Evolutionary conservation across 2,888 invertebrate species (phyloP).

Genomic region (Euclidia mi): DNA sequence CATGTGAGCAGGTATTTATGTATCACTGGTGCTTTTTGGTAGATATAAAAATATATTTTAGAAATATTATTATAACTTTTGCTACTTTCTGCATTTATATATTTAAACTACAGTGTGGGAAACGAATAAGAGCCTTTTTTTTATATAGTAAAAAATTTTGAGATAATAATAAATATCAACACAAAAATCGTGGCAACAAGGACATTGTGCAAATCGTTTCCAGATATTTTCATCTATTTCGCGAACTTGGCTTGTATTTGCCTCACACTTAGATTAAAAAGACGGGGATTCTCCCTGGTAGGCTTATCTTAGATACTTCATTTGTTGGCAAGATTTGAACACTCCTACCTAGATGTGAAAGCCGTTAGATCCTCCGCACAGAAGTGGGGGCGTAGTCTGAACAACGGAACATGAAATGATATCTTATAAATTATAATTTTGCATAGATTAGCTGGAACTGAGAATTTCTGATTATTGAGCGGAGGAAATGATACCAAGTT

Average conservation of each 20-base stretch:
- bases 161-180: no score
- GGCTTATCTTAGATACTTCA: constrained; percentile 63
- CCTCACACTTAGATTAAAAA: neutral
- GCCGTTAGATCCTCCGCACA: constrained; percentile 19
- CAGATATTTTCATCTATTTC: neutral
- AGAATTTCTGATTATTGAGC: constrained; percentile 13
- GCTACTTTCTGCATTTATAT: no score
- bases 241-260: neutral
- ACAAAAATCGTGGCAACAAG: no score
- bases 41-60: no score
- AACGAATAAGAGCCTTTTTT: no score
- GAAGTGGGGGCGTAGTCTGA: constrained; percentile 22
- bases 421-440: constrained; percentile 51
- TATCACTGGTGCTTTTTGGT: no score
- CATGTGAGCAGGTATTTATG: no score
- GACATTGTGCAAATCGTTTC: no score
- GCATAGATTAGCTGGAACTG: constrained; percentile 31
- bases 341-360: constrained; percentile 52
- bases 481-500: constrained; percentile 8
- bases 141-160: no score
- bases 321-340: constrained; percentile 61
- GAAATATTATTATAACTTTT: no score
- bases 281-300: constrained; percentile 31
- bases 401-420: constrained; percentile 45
- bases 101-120: no score